A percentile compares a stretch with the other conserved stretches of the same genome.
Conservation (phyloP, 1,140 invertebrate genomes). For the Drosophila santomea region DNA sequence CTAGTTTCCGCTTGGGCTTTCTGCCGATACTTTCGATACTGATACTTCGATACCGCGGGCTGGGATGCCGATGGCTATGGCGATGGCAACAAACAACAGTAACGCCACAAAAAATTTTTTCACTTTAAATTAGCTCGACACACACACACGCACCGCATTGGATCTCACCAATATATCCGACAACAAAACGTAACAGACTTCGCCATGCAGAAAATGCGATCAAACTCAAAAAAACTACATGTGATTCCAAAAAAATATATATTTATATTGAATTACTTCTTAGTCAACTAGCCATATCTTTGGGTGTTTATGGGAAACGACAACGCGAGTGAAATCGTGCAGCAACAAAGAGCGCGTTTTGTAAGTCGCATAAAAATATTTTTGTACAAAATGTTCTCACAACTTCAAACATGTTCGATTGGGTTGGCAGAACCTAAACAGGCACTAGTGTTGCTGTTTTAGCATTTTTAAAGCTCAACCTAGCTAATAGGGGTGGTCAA, state of each 20-base stretch:
- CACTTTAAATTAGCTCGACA: conserved; percentile 39
- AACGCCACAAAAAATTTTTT: conserved; percentile 30
- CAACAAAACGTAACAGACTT: neutral
- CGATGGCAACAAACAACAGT: conserved; percentile 6
- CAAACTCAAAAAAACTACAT: neutral
- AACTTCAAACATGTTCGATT: neutral
- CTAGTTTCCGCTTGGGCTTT: conserved; percentile 39
- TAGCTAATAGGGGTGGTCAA: no score
- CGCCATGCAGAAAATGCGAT: conserved; percentile 1
- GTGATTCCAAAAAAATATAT: conserved; percentile 2
- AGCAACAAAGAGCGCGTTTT: conserved; percentile 10
- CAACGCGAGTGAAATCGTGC: conserved; percentile 12
- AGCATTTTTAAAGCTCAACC: no score
- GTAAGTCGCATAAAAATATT: conserved; percentile 12
- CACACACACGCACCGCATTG: conserved; percentile 13
- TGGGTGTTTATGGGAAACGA: neutral
- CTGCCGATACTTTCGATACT: conserved; percentile 12
- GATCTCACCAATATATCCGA: conserved; percentile 33
- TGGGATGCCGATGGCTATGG: neutral
- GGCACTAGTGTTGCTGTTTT: no score
- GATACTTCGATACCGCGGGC: neutral
- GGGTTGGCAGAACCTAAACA: neutral
- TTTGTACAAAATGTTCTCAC: neutral
- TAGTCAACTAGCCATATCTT: conserved; percentile 16
- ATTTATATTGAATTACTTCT: neutral